phyloP scores from a whole-genome alignment of 2,113 vertebrate species.

The Amblyopsis rosae region DNA sequence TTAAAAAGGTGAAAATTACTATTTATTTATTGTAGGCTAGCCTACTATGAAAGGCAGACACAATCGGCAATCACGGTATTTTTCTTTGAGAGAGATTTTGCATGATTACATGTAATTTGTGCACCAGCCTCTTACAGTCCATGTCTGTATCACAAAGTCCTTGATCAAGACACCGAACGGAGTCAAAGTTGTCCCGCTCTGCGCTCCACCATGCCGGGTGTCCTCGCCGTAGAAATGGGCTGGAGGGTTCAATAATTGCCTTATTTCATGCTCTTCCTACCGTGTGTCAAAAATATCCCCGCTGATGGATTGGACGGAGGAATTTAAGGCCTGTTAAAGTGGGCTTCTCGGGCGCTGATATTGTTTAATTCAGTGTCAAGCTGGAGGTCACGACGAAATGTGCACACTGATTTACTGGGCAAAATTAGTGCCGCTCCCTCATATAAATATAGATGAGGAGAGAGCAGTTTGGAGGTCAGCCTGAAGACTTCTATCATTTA shows the following conservation, averaged over 20 bases:
- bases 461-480: constrained; percentile 67
- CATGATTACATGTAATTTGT: constrained; percentile 20
- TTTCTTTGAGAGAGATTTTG: not conserved
- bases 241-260: constrained; percentile 83
- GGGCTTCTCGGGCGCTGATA: constrained; percentile 72
- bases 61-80: no score
- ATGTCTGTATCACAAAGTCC: constrained; percentile 28
- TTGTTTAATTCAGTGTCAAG: constrained; percentile 79
- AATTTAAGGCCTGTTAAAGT: constrained; percentile 79
- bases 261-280: constrained; percentile 82
- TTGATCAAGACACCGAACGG: not conserved
- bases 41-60: no score
- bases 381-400: constrained; percentile 70
- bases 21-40: no score
- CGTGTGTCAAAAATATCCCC: constrained; percentile 77
- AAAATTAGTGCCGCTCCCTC: constrained; percentile 76
- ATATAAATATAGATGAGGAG: constrained; percentile 78
- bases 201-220: constrained; percentile 38
- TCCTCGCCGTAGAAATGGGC: constrained; percentile 69
- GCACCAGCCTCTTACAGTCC: constrained; percentile 30
- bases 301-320: constrained; percentile 77
- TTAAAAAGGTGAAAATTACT: no score
- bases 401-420: constrained; percentile 72
- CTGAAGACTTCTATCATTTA: constrained; percentile 58
- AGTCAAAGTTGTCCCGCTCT: constrained; percentile 22